Evolutionary conservation across 2,888 invertebrate species (phyloP).

Genomic region (Mythimna pallens): DNA sequence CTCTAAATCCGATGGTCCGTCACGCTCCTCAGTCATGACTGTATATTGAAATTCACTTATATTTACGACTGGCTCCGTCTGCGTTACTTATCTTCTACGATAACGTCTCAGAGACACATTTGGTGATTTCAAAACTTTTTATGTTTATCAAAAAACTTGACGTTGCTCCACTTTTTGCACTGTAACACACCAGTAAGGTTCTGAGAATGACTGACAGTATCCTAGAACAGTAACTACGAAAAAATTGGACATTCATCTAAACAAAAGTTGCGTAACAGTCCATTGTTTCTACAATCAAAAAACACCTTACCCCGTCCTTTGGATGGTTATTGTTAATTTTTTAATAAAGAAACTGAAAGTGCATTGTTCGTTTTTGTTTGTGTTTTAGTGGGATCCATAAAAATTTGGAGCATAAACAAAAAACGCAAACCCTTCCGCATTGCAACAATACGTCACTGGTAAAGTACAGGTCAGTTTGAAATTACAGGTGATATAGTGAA

Average conservation of each 20-base stretch:
- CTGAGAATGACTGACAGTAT: constrained; percentile 74
- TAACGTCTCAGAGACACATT: constrained; percentile 66
- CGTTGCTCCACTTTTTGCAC: constrained; percentile 64
- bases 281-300: constrained; percentile 85
- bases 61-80: constrained; percentile 63
- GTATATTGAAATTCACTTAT: constrained; percentile 52
- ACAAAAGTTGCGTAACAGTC: constrained; percentile 82
- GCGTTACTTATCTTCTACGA: constrained; percentile 66
- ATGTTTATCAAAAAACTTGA: constrained; percentile 72
- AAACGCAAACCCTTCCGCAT: constrained; percentile 87
- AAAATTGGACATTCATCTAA: constrained; percentile 72
- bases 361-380: constrained; percentile 85
- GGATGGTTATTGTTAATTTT: constrained; percentile 74
- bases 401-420: constrained; percentile 89
- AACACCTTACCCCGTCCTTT: constrained; percentile 83
- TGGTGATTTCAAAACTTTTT: constrained; percentile 70
- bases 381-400: constrained; percentile 81
- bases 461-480: constrained; percentile 84
- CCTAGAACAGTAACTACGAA: constrained; percentile 63
- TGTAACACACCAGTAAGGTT: constrained; percentile 67
- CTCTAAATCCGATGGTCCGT: constrained; percentile 49
- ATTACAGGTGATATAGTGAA: constrained; percentile 89
- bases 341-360: constrained; percentile 90
- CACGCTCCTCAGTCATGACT: constrained; percentile 51
- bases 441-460: constrained; percentile 74